These are phyloP conservation scores for Drosophila mojavensis DNA, from an alignment of 1,140 invertebrate species.

Conservation along the genomic window DNA sequence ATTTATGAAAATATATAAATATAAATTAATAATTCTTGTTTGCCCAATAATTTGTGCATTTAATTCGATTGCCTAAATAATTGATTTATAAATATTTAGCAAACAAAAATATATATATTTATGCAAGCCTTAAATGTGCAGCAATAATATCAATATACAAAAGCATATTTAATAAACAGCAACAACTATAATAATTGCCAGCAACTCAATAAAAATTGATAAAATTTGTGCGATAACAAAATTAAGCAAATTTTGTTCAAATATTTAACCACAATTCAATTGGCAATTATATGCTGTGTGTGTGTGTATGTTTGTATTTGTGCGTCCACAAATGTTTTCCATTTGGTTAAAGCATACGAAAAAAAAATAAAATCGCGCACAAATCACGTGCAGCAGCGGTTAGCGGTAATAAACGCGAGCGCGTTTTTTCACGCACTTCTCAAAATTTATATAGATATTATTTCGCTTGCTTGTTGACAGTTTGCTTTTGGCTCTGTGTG, in stretches of 20 bases:
- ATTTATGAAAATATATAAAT: not conserved
- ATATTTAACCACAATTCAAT: conserved; percentile 75
- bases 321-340: conserved; percentile 38
- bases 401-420: conserved; percentile 60
- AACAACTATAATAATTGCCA: not conserved
- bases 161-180: conserved; percentile 9
- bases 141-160: conserved; percentile 1
- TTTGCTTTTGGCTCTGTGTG: conserved; percentile 6
- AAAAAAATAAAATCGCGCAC: conserved; percentile 39
- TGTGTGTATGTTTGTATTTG: not conserved
- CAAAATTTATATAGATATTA: not conserved
- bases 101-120: not conserved
- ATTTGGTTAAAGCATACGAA: conserved; percentile 23
- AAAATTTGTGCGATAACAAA: conserved; percentile 9
- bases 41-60: not conserved
- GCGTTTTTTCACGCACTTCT: conserved; percentile 53
- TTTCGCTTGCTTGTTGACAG: conserved; percentile 42
- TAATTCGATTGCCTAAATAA: conserved; percentile 28
- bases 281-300: conserved; percentile 36
- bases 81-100: conserved; percentile 20
- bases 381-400: conserved; percentile 69
- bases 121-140: conserved; percentile 1
- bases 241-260: conserved; percentile 56
- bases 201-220: conserved; percentile 16
- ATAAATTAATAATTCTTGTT: not conserved